These are phyloP conservation scores for Entosphenus tridentatus DNA, from an alignment of 2,113 vertebrate genomes.

Conservation along the genomic window DNA sequence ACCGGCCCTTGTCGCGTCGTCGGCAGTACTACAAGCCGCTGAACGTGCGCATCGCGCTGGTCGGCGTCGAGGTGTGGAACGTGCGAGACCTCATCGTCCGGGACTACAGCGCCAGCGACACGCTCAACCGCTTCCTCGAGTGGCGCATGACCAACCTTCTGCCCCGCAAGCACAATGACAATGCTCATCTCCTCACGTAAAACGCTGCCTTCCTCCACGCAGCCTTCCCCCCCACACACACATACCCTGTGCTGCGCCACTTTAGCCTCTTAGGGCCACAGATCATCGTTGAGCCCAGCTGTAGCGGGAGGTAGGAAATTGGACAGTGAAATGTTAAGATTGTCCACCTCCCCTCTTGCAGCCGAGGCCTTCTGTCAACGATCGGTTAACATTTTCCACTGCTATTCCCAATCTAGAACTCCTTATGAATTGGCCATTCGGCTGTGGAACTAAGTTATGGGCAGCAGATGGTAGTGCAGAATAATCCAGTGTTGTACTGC, in stretches of 20 bases:
- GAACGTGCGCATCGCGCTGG: constrained; percentile 47
- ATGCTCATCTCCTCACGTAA: constrained; percentile 71
- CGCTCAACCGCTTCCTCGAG: constrained; percentile 42
- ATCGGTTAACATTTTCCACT: too few relatives aligned
- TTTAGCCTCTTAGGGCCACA: too few relatives aligned
- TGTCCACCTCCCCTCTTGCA: too few relatives aligned
- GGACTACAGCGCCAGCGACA: constrained; percentile 23
- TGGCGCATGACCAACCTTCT: constrained; percentile 49
- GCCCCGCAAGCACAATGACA: constrained; percentile 49
- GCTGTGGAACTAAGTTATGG: too few relatives aligned
- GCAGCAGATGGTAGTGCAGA: too few relatives aligned
- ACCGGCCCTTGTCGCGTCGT: background rate
- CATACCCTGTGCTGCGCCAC: background rate
- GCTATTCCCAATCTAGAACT: too few relatives aligned
- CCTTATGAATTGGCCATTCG: too few relatives aligned
- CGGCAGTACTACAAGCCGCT: constrained; percentile 50
- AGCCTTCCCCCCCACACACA: background rate
- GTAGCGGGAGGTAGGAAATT: too few relatives aligned
- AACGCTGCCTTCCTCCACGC: constrained; percentile 9
- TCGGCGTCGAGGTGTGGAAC: constrained; percentile 66
- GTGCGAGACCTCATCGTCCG: constrained; percentile 28
- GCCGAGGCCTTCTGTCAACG: too few relatives aligned
- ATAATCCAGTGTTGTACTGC: too few relatives aligned
- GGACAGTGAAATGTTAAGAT: too few relatives aligned
- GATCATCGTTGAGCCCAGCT: too few relatives aligned